phyloP scores from a whole-genome alignment of 30 jellyfish, hydroid and myxozoan species.

The Turritopsis rubra region DNA sequence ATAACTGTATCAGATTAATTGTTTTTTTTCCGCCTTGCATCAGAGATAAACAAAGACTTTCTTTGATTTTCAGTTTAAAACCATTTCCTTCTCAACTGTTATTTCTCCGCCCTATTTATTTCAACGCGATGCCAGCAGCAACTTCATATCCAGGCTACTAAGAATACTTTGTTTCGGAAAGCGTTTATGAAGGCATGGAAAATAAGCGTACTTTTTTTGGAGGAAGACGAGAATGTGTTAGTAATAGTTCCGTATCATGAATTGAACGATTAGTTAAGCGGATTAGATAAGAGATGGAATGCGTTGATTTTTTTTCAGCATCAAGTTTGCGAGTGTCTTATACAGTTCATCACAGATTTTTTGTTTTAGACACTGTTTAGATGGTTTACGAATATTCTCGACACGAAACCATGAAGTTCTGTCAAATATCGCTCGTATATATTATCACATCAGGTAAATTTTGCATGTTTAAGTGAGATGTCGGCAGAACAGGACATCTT shows the following conservation, averaged over 20 bases:
- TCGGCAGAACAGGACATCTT: no score
- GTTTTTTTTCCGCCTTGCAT: not conserved
- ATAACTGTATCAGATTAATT: not conserved
- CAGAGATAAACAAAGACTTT: not conserved
- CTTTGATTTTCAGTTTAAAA: not conserved
- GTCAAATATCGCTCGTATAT: not conserved
- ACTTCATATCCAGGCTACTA: not conserved
- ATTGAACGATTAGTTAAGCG: no score
- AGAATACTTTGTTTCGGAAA: not conserved
- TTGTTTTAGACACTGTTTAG: not conserved
- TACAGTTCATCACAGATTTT: no score
- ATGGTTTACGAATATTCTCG: not conserved
- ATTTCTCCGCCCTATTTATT: not conserved
- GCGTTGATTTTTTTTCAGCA: no score
- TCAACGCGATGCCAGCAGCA: not conserved
- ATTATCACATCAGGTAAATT: not conserved
- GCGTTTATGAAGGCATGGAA: not conserved
- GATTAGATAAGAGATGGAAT: no score
- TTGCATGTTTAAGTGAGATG: not conserved
- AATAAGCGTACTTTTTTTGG: not conserved
- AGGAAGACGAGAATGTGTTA: not conserved
- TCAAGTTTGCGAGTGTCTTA: no score
- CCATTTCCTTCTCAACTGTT: not conserved
- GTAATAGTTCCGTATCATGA: not conserved
- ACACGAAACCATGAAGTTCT: not conserved